Conservation (phyloP, 2,797 vertebrate species). For the Buceros bicornis region DNA sequence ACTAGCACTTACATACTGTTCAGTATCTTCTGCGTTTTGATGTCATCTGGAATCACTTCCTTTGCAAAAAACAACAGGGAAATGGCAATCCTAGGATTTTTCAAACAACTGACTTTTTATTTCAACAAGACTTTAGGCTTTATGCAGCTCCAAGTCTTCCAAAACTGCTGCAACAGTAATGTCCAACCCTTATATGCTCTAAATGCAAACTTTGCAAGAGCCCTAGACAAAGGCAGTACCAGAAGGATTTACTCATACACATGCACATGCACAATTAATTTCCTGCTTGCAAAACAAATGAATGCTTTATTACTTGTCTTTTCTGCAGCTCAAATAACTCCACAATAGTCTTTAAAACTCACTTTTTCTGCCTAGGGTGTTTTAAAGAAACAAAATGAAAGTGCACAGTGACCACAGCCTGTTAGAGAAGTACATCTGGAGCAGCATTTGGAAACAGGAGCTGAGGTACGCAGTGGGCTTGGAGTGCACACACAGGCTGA, state of each 20-base stretch:
- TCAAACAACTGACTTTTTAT: not conserved
- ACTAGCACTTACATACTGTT: not conserved
- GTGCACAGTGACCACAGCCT: not conserved
- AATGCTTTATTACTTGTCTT: slow-evolving; percentile 6
- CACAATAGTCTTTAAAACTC: not conserved
- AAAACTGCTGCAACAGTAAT: not conserved
- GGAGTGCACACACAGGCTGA: accelerated
- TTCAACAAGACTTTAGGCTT: not conserved
- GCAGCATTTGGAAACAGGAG: not conserved
- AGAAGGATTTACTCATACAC: not conserved
- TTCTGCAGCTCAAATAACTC: not conserved
- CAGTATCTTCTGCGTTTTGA: not conserved
- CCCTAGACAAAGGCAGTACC: not conserved
- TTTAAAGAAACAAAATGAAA: not conserved
- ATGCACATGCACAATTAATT: not conserved
- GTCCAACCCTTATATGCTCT: not conserved
- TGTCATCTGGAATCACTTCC: not conserved
- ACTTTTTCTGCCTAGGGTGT: not conserved
- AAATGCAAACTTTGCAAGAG: not conserved
- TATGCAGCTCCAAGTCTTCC: not conserved
- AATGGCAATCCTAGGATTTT: not conserved
- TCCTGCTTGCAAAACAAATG: slow-evolving; percentile 32
- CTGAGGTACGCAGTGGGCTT: not conserved
- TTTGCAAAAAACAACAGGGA: not conserved
- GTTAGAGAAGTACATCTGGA: not conserved